These are phyloP conservation scores for Brachymystax lenok DNA, from an alignment of 2,797 vertebrate genomes.

Conservation along the genomic window DNA sequence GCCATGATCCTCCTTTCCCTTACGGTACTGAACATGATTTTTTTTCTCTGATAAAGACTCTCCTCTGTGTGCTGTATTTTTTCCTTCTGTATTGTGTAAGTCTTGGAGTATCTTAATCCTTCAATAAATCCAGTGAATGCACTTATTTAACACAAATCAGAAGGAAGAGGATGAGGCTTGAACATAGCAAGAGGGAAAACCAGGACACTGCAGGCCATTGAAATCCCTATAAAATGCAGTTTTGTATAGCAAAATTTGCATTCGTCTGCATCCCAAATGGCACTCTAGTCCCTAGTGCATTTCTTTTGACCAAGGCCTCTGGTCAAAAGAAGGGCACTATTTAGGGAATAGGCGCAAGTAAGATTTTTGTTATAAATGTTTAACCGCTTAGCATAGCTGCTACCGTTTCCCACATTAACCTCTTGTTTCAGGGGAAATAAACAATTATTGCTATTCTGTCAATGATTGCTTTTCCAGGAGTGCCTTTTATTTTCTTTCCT, in stretches of 20 bases:
- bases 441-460: background rate
- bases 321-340: background rate
- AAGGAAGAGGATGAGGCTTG: conserved; percentile 35
- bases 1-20: conserved; percentile 6
- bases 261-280: background rate
- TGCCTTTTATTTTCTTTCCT: background rate
- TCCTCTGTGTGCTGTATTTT: background rate
- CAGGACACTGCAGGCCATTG: conserved; percentile 21
- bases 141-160: conserved; percentile 38
- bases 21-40: conserved; percentile 22
- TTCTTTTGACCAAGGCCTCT: too few relatives aligned
- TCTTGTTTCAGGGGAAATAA: conserved; percentile 20
- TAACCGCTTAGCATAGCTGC: conserved; percentile 4
- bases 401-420: conserved; percentile 22
- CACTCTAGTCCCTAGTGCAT: background rate
- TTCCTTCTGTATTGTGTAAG: conserved; percentile 4
- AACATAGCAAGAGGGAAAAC: background rate
- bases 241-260: background rate
- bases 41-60: background rate
- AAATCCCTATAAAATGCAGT: conserved; percentile 18
- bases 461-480: conserved; percentile 52
- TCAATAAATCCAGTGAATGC: conserved; percentile 28
- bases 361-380: background rate
- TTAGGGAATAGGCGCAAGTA: background rate
- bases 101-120: conserved; percentile 26